These are phyloP conservation scores for Lypha dubia DNA, from an alignment of 2,888 invertebrate genomes.

Conservation along the genomic window DNA sequence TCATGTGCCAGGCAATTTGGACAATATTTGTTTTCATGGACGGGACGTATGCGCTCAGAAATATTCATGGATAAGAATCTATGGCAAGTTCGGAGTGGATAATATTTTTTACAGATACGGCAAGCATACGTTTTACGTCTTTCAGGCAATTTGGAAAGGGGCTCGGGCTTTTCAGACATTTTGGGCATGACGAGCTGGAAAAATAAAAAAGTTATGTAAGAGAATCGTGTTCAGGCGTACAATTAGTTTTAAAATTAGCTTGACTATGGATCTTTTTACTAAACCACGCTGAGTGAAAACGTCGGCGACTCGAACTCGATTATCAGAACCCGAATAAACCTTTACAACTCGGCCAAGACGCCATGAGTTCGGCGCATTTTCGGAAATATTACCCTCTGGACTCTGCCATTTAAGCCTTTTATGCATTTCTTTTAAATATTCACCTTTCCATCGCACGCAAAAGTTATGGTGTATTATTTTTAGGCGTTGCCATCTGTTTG, in stretches of 20 bases:
- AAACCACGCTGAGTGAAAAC: not conserved
- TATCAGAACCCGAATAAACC: not conserved
- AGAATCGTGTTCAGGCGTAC: not conserved
- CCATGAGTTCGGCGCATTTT: not conserved
- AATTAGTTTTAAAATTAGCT: not conserved
- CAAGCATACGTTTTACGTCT: not conserved
- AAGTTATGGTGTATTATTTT: not conserved
- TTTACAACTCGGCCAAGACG: not conserved
- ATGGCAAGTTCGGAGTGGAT: not conserved
- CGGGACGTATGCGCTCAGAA: not conserved
- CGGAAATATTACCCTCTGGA: not conserved
- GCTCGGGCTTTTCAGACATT: not conserved
- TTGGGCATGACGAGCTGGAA: not conserved
- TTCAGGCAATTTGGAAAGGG: not conserved
- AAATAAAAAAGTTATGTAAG: not conserved
- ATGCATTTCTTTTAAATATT: constrained; percentile 1
- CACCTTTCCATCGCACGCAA: not conserved
- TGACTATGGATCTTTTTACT: not conserved
- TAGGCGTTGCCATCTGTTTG: not conserved
- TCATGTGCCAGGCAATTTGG: constrained; percentile 25
- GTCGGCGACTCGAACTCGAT: not conserved
- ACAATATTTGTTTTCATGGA: constrained; percentile 30
- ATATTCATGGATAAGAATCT: not conserved
- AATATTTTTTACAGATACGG: not conserved
- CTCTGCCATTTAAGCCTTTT: not conserved